phyloP scores from a whole-genome alignment of 1,140 invertebrate genomes.

The Calliphora vicina region DNA sequence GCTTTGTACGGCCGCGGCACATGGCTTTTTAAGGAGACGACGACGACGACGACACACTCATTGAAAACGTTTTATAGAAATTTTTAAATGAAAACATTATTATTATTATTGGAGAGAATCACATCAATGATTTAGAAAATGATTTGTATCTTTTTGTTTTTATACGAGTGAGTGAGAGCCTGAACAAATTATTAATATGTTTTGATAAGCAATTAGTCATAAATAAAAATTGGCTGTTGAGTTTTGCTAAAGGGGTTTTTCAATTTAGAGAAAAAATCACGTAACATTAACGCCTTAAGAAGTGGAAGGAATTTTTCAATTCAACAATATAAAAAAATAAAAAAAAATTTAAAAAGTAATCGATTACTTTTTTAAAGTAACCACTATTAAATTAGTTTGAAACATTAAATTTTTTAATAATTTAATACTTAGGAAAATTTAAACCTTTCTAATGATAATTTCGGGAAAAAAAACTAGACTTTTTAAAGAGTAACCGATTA shows the following conservation, averaged over 20 bases:
- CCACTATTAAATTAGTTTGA: no score
- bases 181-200: conserved; percentile 9
- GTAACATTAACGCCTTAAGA: not conserved
- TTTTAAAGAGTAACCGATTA: no score
- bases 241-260: not conserved
- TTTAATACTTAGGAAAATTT: no score
- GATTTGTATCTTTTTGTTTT: not conserved
- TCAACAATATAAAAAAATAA: no score
- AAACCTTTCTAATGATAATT: no score
- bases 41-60: no score
- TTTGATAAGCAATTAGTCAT: not conserved
- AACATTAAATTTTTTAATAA: no score
- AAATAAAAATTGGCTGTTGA: not conserved
- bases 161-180: not conserved
- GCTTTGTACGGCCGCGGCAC: not conserved
- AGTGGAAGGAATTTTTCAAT: not conserved
- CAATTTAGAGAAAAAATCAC: not conserved
- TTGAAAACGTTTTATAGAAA: no score
- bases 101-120: not conserved
- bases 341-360: not conserved
- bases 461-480: no score
- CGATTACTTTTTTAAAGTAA: not conserved
- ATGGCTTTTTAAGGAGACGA: not conserved
- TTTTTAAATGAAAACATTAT: not conserved
- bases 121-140: not conserved